Evolutionary conservation across 1,140 invertebrate genomes (phyloP), one percentile per base, ranked within the genome.

Genomic region (Bombus turneri): DNA sequence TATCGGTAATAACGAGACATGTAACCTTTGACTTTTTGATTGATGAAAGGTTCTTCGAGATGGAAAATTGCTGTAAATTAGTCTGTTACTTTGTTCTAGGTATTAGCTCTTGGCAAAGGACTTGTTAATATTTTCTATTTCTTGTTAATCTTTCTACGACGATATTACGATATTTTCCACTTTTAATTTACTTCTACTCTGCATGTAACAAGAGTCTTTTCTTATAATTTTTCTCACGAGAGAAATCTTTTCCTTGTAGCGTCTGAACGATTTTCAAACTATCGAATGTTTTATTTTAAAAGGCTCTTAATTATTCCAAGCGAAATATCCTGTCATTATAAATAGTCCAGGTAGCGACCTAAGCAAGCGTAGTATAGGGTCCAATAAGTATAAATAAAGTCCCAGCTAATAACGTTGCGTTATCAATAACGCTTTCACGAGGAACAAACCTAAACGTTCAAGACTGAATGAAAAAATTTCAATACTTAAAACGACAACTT

Each of bases 11-110:
- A 39, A 53, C 74, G 18, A 53, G 34, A 59, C 15, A 25, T n/a
- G 9, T 37, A 57, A 59, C 53, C 34, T 76, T 76, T 28, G 47
- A 59, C 34, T 76, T 76, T 59, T 76, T 18, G n/a, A 37, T 76
- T 22, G 31, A 28, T 18, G 34, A 43, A 43, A 71, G 12, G 10
- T 28, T n/a, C 39, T 72, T 41, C 5, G 39, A n/a, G 12, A 41
- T 41, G 39, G 5, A 41, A 53, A 73, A 73, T 28, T 25, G 15
- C 15, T 22, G 22, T 12, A 71, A 71, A 31, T 47, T 25, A n/a
- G 3, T n/a, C 18, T 41, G 3, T n/a, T 41, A 28, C 6, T 39
- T 41, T 25, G 37, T 12, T 37, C 34, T 25, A 3, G 22, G 62
- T 64, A 31, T 66, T 15, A 64, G 3, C 3, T 0, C 0, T 22